Conservation (phyloP, 2,888 invertebrate genomes). For the Crepidodera aurea region DNA sequence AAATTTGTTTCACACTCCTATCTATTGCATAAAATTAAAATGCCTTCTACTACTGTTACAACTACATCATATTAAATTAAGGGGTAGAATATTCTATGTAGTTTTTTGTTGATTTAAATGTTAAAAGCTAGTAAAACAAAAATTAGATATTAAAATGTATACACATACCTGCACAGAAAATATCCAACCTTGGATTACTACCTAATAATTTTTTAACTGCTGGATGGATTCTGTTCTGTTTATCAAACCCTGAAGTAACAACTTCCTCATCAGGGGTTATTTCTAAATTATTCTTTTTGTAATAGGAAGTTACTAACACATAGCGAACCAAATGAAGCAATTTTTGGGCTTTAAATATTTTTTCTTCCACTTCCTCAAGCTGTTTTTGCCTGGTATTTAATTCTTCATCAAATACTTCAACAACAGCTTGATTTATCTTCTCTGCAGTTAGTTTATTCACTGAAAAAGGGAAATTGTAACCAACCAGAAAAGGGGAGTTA, state of each 20-base stretch:
- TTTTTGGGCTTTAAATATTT: constrained; percentile 67
- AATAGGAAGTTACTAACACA: constrained; percentile 68
- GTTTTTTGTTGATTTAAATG: too few relatives aligned
- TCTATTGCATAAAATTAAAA: too few relatives aligned
- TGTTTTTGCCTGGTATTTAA: constrained; percentile 74
- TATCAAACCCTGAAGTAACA: constrained; percentile 41
- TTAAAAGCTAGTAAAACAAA: too few relatives aligned
- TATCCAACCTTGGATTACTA: constrained; percentile 56
- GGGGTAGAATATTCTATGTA: too few relatives aligned
- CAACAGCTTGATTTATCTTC: constrained; percentile 73
- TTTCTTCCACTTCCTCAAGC: constrained; percentile 73
- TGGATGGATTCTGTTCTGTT: constrained; percentile 73
- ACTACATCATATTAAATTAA: too few relatives aligned
- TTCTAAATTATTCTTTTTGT: constrained; percentile 65
- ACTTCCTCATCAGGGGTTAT: constrained; percentile 58
- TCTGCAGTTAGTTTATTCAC: constrained; percentile 64
- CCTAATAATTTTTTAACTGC: constrained; percentile 78
- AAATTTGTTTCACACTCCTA: too few relatives aligned
- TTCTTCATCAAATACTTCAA: constrained; percentile 77
- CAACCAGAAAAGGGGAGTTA: neutral
- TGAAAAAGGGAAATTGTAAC: constrained; percentile 37
- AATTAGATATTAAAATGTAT: too few relatives aligned
- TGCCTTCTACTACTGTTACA: too few relatives aligned
- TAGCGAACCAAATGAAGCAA: constrained; percentile 69
- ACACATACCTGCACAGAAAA: constrained; percentile 23